Base-by-base conservation (phyloP, 2,888 invertebrate species). In the Andrena flavipes region DNA sequence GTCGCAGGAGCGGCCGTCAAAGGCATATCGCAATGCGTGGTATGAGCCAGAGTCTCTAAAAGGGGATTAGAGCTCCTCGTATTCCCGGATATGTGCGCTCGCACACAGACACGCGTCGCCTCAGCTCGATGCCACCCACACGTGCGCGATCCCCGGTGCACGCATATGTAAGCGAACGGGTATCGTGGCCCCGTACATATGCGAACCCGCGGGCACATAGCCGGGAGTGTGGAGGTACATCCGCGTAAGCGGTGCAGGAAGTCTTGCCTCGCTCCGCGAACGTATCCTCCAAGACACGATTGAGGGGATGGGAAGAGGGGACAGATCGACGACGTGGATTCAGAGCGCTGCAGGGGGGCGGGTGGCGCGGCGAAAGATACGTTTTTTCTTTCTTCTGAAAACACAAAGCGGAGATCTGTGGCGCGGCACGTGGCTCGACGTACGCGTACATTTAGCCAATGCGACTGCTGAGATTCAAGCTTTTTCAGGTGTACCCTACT, bases 11-110 rank as follows among this genome's bases (percentile, higher is more conserved):
- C 91, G 89, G 90, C 89, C 91, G 91, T 93, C 93, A 93, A 92
- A 93, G 92, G 91, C 91, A 92, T 92, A 91, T 92, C 91, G 91
- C 90, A 89, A 91, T 91, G 91, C 88, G 89, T 87, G 90, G 90
- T 89, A 90, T 89, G 92, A 91, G 91, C 87, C 88, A 16, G 89
- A 90, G 90, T 90, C 90, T 92, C 92, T 92, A 92, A 93, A 93
- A 93, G 93, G 91, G 92, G 93, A 93, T 93, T 92, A 93, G 91
- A 92, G 87, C 90, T 91, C 90, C 89, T 91, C 91, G 91, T 91
- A 90, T 90, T 91, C 90, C 87, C 69, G 88, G 88, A 91, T 92
- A 90, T 87, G 82, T 86, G 84, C 83, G 62, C 69, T 51, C 75
- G 71, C 76, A 80, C 70, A 48, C 68, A 73, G 59, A 6, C n/a